Conservation (phyloP, 2,888 invertebrate genomes). For the Microplitis deprimator region DNA sequence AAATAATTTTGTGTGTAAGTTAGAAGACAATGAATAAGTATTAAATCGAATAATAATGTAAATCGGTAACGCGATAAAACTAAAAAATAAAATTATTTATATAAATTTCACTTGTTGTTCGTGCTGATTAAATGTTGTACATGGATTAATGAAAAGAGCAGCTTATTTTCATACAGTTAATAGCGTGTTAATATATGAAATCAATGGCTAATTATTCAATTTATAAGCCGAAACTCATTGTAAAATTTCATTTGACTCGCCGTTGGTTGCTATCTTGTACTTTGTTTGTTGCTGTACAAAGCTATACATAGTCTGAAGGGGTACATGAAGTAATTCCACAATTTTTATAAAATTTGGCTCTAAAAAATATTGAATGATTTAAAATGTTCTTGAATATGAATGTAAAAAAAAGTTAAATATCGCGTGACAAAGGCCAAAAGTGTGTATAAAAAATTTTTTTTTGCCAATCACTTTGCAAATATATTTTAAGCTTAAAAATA, state of each 20-base stretch:
- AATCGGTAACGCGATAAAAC: not conserved
- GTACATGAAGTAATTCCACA: conserved; percentile 89
- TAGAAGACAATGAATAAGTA: not conserved
- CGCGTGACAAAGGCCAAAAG: not conserved
- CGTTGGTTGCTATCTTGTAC: conserved; percentile 70
- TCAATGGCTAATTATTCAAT: conserved; percentile 56
- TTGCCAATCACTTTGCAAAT: too few species aligned
- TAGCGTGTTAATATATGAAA: conserved; percentile 55
- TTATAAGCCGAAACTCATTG: conserved; percentile 53
- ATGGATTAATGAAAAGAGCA: conserved; percentile 1
- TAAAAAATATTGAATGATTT: conserved; percentile 72
- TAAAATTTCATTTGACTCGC: conserved; percentile 65
- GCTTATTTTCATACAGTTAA: conserved; percentile 13
- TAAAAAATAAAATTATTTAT: not conserved
- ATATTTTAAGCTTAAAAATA: too few species aligned
- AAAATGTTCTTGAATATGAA: not conserved
- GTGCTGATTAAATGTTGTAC: not conserved
- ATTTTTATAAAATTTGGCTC: conserved; percentile 88
- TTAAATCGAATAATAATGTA: not conserved
- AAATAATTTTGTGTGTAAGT: not conserved
- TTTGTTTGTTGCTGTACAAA: conserved; percentile 71
- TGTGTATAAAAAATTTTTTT: not conserved
- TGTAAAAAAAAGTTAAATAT: not conserved
- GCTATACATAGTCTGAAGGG: conserved; percentile 86
- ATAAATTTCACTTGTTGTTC: not conserved